Percentiles rank a stretch among this genome's conserved stretches.
These are phyloP conservation scores for Drosophila stalkeri DNA, from an alignment of 2,888 invertebrate species.

Conservation along the genomic window DNA sequence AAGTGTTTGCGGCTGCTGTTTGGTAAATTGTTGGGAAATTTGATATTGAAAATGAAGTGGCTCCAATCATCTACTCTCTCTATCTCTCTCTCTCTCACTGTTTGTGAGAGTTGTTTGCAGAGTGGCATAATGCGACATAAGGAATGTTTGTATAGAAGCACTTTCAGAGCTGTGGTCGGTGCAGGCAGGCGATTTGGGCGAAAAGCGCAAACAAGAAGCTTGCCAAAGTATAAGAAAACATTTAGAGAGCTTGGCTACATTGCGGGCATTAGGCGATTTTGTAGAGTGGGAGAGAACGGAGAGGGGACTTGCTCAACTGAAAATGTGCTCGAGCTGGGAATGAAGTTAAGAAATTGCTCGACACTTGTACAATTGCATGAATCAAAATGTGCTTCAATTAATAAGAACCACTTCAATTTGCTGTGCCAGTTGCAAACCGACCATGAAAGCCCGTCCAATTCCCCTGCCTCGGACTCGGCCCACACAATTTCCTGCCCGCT, in stretches of 20 bases:
- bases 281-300: background rate
- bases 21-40: conserved; percentile 63
- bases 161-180: conserved; percentile 12
- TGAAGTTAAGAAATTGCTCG: conserved; percentile 21
- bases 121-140: conserved; percentile 54
- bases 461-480: conserved; percentile 9
- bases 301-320: background rate
- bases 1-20: conserved; percentile 79
- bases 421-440: conserved; percentile 60
- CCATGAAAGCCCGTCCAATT: conserved; percentile 4
- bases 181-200: conserved; percentile 28
- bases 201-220: conserved; percentile 8
- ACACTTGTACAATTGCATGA: conserved; percentile 32
- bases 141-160: conserved; percentile 31
- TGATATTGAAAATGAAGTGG: conserved; percentile 75
- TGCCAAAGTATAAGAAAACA: conserved; percentile 1
- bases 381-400: conserved; percentile 62
- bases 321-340: conserved; percentile 30
- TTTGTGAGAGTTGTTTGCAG: conserved; percentile 42
- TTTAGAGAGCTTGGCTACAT: conserved; percentile 3
- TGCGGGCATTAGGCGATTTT: background rate
- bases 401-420: conserved; percentile 59
- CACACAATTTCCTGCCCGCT: conserved; percentile 72
- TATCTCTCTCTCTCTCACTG: background rate
- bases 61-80: conserved; percentile 26